These are phyloP conservation scores for Pseudopleuronectes americanus DNA, from an alignment of 2,797 vertebrate genomes.

Conservation along the genomic window DNA sequence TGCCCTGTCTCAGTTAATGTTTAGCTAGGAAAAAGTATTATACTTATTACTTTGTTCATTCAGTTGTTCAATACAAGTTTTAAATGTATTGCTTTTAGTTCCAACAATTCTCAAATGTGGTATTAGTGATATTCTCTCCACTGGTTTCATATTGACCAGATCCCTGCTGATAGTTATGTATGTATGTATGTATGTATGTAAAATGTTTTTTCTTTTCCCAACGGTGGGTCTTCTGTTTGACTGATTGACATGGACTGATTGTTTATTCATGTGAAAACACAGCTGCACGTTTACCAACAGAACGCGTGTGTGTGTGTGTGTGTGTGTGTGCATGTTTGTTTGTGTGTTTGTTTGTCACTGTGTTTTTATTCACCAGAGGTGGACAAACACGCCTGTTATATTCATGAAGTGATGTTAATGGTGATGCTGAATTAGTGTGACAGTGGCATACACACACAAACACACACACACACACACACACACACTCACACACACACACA, in stretches of 20 bases:
- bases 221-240: background rate
- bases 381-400: conserved; percentile 53
- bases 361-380: conserved; percentile 31
- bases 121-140: conserved; percentile 9
- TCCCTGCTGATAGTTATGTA: background rate
- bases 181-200: background rate
- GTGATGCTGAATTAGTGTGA: conserved; percentile 56
- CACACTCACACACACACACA: background rate
- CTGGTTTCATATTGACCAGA: background rate
- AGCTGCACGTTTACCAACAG: conserved; percentile 21
- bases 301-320: conserved; percentile 12
- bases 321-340: conserved; percentile 10
- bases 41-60: no score
- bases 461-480: background rate
- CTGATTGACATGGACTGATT: conserved; percentile 40
- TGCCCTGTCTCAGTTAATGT: no score
- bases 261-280: conserved; percentile 36
- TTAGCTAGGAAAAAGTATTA: no score
- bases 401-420: conserved; percentile 60
- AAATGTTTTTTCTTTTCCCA: background rate
- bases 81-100: no score
- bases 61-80: no score
- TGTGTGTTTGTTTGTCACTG: conserved; percentile 18
- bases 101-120: no score
- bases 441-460: conserved; percentile 8